phyloP scores from a whole-genome alignment of 2,888 invertebrate genomes.

The Microctonus hyperodae region DNA sequence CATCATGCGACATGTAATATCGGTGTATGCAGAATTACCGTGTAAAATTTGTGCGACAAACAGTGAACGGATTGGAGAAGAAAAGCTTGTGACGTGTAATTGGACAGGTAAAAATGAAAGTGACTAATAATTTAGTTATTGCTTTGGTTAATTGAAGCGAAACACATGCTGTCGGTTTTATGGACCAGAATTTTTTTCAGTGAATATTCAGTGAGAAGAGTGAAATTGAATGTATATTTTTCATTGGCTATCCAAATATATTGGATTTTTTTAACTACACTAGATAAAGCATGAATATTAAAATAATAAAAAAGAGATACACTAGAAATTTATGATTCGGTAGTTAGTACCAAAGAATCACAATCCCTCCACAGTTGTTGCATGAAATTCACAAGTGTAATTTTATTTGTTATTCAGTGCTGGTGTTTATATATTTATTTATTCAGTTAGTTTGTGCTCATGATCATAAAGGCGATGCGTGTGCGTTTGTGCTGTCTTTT shows the following conservation, averaged over 20 bases:
- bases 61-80: background rate
- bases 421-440: background rate
- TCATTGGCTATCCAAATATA: background rate
- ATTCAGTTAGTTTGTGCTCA: conserved; percentile 6
- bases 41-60: conserved; percentile 11
- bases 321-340: background rate
- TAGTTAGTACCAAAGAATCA: background rate
- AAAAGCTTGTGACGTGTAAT: conserved; percentile 14
- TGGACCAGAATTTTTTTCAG: background rate
- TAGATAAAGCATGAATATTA: background rate
- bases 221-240: background rate
- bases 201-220: background rate
- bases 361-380: conserved; percentile 10
- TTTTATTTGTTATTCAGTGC: conserved; percentile 3
- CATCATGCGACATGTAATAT: conserved; percentile 57
- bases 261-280: background rate
- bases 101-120: background rate
- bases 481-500: conserved; percentile 25
- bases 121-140: background rate
- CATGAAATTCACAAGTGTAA: conserved; percentile 14
- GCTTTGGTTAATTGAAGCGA: background rate
- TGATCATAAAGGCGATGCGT: conserved; percentile 22
- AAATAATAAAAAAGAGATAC: background rate
- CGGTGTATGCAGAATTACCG: conserved; percentile 25
- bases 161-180: background rate